Percentiles rank a stretch among this genome's conserved stretches.
Evolutionary conservation across 2,888 invertebrate species (phyloP).

Genomic region (Dorcus hopei): DNA sequence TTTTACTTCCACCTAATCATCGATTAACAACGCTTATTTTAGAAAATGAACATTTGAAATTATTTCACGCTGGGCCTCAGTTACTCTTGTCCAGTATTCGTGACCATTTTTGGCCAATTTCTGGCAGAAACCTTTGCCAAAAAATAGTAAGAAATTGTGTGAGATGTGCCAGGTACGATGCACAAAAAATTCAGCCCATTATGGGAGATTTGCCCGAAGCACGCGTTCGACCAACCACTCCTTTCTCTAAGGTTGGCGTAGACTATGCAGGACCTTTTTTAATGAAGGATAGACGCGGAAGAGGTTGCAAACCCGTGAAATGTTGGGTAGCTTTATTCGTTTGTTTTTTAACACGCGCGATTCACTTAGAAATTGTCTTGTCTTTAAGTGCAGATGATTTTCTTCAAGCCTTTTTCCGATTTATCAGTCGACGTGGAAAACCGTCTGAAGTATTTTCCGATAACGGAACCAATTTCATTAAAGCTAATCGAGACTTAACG

Average conservation of each 20-base stretch:
- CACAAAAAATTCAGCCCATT: neutral
- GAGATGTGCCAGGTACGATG: neutral
- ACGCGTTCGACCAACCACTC: neutral
- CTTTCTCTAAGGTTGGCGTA: neutral
- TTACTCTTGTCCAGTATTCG: slow-evolving; percentile 9
- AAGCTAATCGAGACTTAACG: neutral
- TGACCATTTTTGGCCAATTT: slow-evolving; percentile 19
- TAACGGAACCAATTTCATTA: neutral
- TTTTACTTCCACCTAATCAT: slow-evolving; percentile 21
- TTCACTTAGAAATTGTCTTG: neutral
- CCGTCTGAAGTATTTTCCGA: neutral
- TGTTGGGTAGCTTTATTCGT: neutral
- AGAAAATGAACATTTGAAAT: slow-evolving; percentile 16
- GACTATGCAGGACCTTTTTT: neutral
- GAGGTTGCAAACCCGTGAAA: neutral
- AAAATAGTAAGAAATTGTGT: neutral
- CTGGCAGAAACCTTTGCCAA: slow-evolving; percentile 2
- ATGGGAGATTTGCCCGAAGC: slow-evolving; percentile 1
- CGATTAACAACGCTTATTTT: slow-evolving; percentile 20
- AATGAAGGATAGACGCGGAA: neutral
- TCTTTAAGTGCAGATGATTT: neutral
- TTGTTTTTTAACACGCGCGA: neutral
- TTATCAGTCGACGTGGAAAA: neutral
- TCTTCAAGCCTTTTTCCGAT: neutral
- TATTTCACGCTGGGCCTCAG: slow-evolving; percentile 23